Evolutionary conservation across 2,113 vertebrate genomes (phyloP), one percentile per base, ranked within the genome.

Genomic region (Ptilorrhoa leucosticta): DNA sequence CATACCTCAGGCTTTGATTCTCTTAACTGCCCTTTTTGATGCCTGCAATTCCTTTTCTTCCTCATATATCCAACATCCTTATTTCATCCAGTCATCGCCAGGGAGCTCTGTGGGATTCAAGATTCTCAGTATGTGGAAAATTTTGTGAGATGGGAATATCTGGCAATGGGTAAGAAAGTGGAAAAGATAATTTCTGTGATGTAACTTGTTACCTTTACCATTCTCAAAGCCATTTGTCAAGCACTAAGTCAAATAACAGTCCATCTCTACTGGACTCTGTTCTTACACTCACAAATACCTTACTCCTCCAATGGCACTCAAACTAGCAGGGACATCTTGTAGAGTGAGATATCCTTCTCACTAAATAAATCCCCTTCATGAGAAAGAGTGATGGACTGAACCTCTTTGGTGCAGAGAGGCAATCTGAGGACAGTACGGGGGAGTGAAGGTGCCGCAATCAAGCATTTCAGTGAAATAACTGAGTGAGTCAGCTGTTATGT

Each of bases 291-390:
- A 33, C 13, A 68, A 73, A 64, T 20, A 53, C 6, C 7, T 81
- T 61, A 14, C 35, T 69, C 17, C 21, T 89, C 53, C 56, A 31
- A 3, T 17, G 24, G 11, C 75, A 58, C 33, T 80, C 58, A 77
- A 85, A 85, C 40, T 42, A 86, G 60, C 23, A 69, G 42, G 23
- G 31, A 3, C 28, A 37, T 57, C 80, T 85, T 68, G 18, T 31
- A 72, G 13, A 28, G 4, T 56, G 66, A 82, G 24, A 60, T 61
- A 53, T 44, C 60, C 53, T 65, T 72, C 63, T 50, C 51, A 69
- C 19, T 53, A 61, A 19, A 69, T 48, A 79, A 72, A 65, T 42
- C 33, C 9, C 31, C 23, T 28, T 15, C 0, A 0, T 33, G 44
- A 93, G 40, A 60, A 84, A 96, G 44, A 37, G 16, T 11, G 35